Evolutionary conservation across 2,888 invertebrate genomes (phyloP), one percentile per base, ranked within the genome.

Genomic region (Lithosia quadra): DNA sequence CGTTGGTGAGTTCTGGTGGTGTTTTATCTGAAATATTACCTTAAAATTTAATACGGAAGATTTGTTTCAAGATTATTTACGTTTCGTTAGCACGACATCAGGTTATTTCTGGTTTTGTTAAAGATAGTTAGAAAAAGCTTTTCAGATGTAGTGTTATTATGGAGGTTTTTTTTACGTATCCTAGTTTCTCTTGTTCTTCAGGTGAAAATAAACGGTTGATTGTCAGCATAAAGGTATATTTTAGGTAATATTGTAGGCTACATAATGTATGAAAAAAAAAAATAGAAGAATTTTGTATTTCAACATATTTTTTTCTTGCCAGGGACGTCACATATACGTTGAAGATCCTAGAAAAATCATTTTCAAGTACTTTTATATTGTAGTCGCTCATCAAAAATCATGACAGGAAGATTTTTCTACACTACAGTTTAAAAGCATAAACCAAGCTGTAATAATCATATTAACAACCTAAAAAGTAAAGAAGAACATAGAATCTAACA

Each of bases 1-100:
- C 95, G 76, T 94, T 95, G 0, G 94, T 93, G 1, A 89, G 84
- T 81, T 95, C 88, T 74, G 95, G 89, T 72, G 95, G 90, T n/a
- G 95, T 90, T 77, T 91, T 81, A 63, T 92, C 93, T 92, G 82
- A 28, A 61, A 49, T 33, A 7, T 11, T 49, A 49, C 5, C 24
- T 7, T 28, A 2, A 49, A 18, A 49, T 49, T 49, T n/a, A 49
- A 9, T 49, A 49, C 1, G n/a, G 1, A 43, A 43, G 3, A 7
- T 43, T 43, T 43, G 7, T 15, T 36, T 34, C 13, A 13, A 11
- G 36, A 36, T 11, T 15, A 15, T 15, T 15, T 39, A 39, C 0
- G 39, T 39, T 0, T 2, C 13, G 39, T 39, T 15, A 15, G 15
- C 39, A 15, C 15, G 39, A 15, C 4, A 15, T 39, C 15, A 15